Evolutionary conservation across 1,140 invertebrate species (phyloP).

Genomic region (Orchestia grillus): DNA sequence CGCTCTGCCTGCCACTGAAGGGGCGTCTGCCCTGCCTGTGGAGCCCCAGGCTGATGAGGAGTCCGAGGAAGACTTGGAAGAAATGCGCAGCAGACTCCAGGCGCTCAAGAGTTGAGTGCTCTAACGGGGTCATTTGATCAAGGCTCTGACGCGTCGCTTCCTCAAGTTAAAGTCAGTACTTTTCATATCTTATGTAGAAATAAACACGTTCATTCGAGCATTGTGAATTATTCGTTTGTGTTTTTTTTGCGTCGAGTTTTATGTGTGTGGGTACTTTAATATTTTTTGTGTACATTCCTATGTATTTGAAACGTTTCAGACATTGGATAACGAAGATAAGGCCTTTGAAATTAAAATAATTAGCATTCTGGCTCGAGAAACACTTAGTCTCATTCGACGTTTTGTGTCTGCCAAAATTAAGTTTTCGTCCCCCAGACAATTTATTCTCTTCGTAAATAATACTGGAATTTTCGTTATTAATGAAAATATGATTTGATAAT

Average conservation of each 20-base stretch:
- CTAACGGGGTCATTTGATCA: not conserved
- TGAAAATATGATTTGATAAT: not conserved
- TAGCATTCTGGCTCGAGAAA: not conserved
- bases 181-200: not conserved
- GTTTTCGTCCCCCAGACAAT: not conserved
- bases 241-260: not conserved
- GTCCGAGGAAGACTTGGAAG: slow-evolving; percentile 68
- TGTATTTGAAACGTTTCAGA: not conserved
- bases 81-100: slow-evolving; percentile 68
- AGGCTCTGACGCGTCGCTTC: not conserved
- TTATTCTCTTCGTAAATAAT: not conserved
- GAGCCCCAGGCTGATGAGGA: slow-evolving; percentile 61
- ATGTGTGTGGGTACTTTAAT: not conserved
- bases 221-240: not conserved
- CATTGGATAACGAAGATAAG: not conserved
- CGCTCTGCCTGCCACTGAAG: slow-evolving; percentile 69
- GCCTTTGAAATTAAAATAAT: not conserved
- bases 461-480: not conserved
- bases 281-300: no score
- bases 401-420: not conserved
- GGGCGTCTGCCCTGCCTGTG: slow-evolving; percentile 49
- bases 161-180: not conserved
- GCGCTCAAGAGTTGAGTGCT: slow-evolving; percentile 67
- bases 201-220: not conserved
- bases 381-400: not conserved